A percentile compares a stretch with the other conserved stretches of the same genome.
phyloP scores from a whole-genome alignment of 2,797 vertebrate genomes.

The Neopelma chrysocephalum region DNA sequence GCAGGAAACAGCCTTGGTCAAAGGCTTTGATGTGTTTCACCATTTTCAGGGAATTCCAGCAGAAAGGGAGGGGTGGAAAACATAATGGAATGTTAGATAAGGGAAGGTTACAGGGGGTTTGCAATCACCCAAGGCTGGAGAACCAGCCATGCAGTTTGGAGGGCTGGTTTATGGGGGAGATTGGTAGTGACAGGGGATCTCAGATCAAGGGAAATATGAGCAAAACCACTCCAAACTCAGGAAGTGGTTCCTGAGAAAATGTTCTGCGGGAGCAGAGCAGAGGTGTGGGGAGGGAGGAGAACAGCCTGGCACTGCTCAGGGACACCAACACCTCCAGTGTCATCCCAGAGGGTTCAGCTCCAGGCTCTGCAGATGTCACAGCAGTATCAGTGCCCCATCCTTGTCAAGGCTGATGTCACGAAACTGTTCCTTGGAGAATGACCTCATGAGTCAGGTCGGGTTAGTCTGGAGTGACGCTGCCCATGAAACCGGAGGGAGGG shows the following conservation, averaged over 20 bases:
- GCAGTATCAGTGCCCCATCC: rapidly evolving
- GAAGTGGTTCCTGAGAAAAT: neutral
- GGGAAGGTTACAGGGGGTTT: neutral
- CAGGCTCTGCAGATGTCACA: neutral
- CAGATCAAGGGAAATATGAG: neutral
- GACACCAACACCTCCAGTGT: no score
- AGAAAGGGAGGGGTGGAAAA: neutral
- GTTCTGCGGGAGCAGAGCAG: neutral
- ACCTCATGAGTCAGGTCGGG: rapidly evolving
- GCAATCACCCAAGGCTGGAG: neutral
- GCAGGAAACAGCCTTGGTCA: neutral
- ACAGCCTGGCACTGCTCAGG: rapidly evolving
- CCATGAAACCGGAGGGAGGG: rapidly evolving
- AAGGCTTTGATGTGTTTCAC: neutral
- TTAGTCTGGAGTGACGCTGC: neutral
- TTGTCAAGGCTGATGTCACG: neutral
- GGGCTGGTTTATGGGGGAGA: neutral
- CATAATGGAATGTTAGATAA: neutral
- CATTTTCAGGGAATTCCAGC: neutral
- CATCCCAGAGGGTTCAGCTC: neutral
- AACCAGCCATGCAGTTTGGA: neutral
- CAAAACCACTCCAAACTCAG: neutral
- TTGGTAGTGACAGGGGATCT: no score
- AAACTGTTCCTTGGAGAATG: neutral
- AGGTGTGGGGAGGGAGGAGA: neutral